Base-by-base conservation (phyloP, 2,888 invertebrate species). In the Heliconius aoede region DNA sequence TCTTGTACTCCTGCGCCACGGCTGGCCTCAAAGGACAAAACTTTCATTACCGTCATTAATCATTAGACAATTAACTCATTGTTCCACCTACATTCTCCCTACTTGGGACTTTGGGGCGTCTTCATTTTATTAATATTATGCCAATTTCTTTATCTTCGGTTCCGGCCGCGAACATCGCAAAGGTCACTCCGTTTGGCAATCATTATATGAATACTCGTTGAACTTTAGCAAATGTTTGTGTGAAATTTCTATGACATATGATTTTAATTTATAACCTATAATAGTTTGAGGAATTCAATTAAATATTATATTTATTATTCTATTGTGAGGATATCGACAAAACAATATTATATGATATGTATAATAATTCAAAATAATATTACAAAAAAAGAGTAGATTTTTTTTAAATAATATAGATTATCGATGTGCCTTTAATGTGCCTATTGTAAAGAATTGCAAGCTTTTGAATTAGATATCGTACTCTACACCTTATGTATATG, bases 121-220 rank as follows among this genome's bases (percentile, higher is more conserved):
- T 79, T 78, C 77, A 77, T 68, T 82, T 79, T 80, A 79, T 81
- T 81, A 80, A 83, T 82, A 80, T 83, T 84, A 84, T 80, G 82
- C 80, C 82, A 82, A 82, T 82, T 78, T 81, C 79, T 83, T 82
- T 82, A 81, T 82, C 78, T 80, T 79, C 62, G 73, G 82, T 85
- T 85, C 86, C 86, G 85, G 83, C 80, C 84, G 81, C 82, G 83
- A 81, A 81, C 80, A 78, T 81, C 76, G 74, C 77, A 84, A 84
- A 86, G 83, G 84, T 84, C 83, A 85, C 78, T 85, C 84, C 83
- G 79, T 85, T 84, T 84, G 82, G 84, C 80, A 85, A 85, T 79
- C 76, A 30, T 75, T 79, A 78, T 79, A 80, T 78, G 74, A 64
- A 62, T 62, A 77, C 73, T 76, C 28, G 74, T 76, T 80, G 76